Evolutionary conservation across 2,888 invertebrate genomes (phyloP).

Genomic region (Pomacea canaliculata): DNA sequence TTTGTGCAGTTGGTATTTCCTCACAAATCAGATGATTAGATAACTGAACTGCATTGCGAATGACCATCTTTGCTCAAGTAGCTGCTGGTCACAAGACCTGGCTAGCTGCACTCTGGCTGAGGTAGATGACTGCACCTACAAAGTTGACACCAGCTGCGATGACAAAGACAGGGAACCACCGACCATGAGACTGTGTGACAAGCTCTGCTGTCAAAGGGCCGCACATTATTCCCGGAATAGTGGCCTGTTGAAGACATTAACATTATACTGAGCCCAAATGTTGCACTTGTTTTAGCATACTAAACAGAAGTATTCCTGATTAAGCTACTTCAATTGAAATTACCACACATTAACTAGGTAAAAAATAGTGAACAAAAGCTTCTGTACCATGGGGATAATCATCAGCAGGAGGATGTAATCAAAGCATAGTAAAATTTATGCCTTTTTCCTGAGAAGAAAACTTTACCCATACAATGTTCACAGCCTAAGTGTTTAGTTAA

Average conservation of each 20-base stretch:
- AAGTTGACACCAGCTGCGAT: constrained; percentile 81
- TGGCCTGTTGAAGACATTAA: constrained; percentile 73
- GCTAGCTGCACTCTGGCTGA: constrained; percentile 80
- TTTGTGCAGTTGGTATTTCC: too few relatives aligned
- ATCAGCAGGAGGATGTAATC: too few relatives aligned
- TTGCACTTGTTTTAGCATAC: neutral
- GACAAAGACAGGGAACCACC: constrained; percentile 82
- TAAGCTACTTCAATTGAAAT: neutral
- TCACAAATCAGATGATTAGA: too few relatives aligned
- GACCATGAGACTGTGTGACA: constrained; percentile 78
- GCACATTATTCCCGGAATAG: constrained; percentile 81
- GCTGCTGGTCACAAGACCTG: constrained; percentile 71
- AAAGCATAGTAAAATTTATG: too few relatives aligned
- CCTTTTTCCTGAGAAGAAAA: too few relatives aligned
- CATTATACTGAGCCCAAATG: too few relatives aligned
- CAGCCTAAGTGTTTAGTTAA: too few relatives aligned
- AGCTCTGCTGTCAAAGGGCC: constrained; percentile 83
- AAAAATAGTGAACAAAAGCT: neutral
- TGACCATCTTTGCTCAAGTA: too few relatives aligned
- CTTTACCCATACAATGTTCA: too few relatives aligned
- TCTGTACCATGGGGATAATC: too few relatives aligned
- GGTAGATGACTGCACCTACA: constrained; percentile 80
- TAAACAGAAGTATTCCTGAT: neutral
- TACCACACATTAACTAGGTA: neutral
- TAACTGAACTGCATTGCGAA: too few relatives aligned